Evolutionary conservation across 2,797 vertebrate genomes (phyloP), one percentile per base, ranked within the genome.

Genomic region (Champsocephalus esox): DNA sequence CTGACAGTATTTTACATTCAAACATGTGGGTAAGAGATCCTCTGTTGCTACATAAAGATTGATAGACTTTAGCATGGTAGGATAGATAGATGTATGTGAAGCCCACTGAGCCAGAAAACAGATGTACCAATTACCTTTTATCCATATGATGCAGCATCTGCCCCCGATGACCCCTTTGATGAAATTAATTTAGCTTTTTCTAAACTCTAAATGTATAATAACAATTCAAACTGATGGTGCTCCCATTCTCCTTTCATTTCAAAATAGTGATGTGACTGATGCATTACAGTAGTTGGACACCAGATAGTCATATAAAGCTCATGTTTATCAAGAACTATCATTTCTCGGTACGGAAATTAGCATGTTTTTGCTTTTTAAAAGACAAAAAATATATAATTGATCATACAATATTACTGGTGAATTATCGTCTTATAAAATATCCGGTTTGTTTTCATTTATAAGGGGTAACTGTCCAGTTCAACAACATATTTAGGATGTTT

Each of bases 1-100:
- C 67, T 63, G 65, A 70, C 66, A 48, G 67, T 51, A 12, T 64
- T 84, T 84, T 70, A 75, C 52, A 48, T 74, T 71, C 11, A 41
- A 62, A 78, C 75, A 73, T 81, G 68, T 81, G 81, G 82, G 45
- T 65, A 89, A 82, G 65, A 69, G 19, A 80, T 86, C 56, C 50
- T 74, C 62, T 60, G 70, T 75, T 71, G n/a, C 71, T 7, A n/a
- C 1, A 16, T 19, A n/a, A 56, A 77, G 86, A 91, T 80, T 79
- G 63, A 89, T 77, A 45, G 79, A 66, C 60, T 72, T 69, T 49
- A 66, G 32, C 54, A 45, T 66, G 9, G 34, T 60, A 12, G 52
- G 61, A 51, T 34, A 45, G 38, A 79, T 83, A 45, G 43, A 79
- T 83, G 49, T 16, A 62, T 44, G 68, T 73, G 72, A 70, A 70